Conservation (phyloP, 2,113 vertebrate genomes). For the Tetrax tetrax region DNA sequence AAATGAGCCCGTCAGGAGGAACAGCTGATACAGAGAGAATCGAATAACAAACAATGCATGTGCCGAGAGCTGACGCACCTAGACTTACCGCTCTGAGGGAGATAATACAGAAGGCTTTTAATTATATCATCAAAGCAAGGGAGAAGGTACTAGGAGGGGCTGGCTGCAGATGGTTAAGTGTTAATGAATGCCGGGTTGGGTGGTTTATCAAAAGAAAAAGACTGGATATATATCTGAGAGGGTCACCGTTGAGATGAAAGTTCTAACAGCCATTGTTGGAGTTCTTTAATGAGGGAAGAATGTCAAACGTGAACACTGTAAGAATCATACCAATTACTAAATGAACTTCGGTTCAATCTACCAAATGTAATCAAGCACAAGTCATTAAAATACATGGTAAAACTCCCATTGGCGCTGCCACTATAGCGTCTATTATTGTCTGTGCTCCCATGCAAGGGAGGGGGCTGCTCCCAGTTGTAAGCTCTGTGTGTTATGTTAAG, state of each 20-base stretch:
- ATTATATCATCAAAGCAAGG: conserved; percentile 57
- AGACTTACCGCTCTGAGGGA: not conserved
- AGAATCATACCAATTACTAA: conserved; percentile 57
- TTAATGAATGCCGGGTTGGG: conserved; percentile 45
- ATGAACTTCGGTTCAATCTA: conserved; percentile 7
- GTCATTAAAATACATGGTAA: conserved; percentile 54
- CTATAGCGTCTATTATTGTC: conserved; percentile 31
- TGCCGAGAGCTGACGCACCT: not conserved
- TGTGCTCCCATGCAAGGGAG: conserved; percentile 8
- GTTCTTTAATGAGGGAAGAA: conserved; percentile 52
- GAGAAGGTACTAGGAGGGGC: conserved; percentile 42
- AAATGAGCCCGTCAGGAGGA: not conserved
- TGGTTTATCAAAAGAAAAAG: conserved; percentile 52
- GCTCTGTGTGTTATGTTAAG: conserved; percentile 18
- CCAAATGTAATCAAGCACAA: conserved; percentile 61
- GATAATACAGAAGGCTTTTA: conserved; percentile 45
- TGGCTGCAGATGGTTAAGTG: conserved; percentile 56
- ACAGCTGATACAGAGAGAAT: conserved; percentile 36
- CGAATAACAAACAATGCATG: not conserved
- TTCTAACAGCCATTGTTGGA: conserved; percentile 37
- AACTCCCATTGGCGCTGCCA: conserved; percentile 17
- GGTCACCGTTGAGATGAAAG: conserved; percentile 49
- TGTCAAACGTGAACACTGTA: conserved; percentile 26
- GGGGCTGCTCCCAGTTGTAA: conserved; percentile 25
- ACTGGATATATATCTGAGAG: conserved; percentile 31